Conservation (phyloP, 2,888 invertebrate genomes). For the Callosobruchus maculatus region DNA sequence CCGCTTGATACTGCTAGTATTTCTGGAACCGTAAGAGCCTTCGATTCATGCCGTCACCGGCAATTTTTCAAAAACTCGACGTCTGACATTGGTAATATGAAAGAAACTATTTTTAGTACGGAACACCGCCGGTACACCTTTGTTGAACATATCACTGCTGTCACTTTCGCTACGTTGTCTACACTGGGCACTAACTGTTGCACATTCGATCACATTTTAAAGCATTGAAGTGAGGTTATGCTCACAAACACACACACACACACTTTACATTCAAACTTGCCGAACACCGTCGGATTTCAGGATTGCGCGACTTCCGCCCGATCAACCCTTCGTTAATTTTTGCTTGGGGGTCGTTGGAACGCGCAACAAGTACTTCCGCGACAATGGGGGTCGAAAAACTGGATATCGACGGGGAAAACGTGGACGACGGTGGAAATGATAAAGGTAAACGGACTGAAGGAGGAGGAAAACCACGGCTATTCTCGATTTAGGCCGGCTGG, state of each 20-base stretch:
- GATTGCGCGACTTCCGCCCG: neutral
- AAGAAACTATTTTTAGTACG: neutral
- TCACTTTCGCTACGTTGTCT: neutral
- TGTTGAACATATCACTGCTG: neutral
- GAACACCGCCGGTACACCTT: neutral
- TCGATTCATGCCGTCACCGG: neutral
- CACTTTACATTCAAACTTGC: neutral
- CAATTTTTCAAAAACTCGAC: neutral
- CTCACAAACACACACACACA: no score
- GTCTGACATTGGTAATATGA: neutral
- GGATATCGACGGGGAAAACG: neutral
- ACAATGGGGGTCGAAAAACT: neutral
- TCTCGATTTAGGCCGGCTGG: constrained; percentile 23
- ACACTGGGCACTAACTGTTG: neutral
- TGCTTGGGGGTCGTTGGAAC: neutral
- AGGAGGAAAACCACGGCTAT: constrained; percentile 1
- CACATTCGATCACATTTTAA: neutral
- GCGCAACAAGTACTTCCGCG: neutral
- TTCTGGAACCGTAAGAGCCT: neutral
- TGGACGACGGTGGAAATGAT: neutral
- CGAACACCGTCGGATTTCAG: neutral
- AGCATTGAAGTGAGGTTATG: neutral
- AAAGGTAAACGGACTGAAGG: constrained; percentile 19
- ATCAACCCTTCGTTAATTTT: neutral
- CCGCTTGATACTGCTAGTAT: neutral